phyloP scores from a whole-genome alignment of 2,888 invertebrate genomes.

The Celastrina argiolus region DNA sequence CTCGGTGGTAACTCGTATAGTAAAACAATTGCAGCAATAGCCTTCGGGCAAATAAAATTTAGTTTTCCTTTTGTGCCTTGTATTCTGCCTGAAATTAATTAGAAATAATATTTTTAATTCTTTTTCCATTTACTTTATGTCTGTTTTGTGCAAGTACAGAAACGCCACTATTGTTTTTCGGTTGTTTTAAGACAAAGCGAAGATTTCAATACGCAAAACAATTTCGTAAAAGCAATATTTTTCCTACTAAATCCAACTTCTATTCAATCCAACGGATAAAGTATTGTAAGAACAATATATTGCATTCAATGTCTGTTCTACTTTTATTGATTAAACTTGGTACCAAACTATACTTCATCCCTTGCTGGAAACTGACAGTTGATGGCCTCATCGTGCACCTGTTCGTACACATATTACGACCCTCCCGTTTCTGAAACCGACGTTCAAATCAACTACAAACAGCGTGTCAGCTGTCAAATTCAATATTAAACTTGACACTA shows the following conservation, averaged over 20 bases:
- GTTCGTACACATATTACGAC: not conserved
- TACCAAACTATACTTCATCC: not conserved
- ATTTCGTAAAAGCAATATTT: conserved; percentile 12
- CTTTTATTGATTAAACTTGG: conserved; percentile 2
- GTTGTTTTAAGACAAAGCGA: conserved; percentile 7
- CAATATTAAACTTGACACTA: too few species aligned
- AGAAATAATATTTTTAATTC: not conserved
- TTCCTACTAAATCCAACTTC: conserved; percentile 4
- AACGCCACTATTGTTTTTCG: conserved; percentile 8
- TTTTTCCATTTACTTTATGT: not conserved
- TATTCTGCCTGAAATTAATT: not conserved
- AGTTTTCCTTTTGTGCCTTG: not conserved
- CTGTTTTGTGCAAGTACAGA: not conserved
- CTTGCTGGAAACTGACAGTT: not conserved
- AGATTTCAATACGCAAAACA: conserved; percentile 6
- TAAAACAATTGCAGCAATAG: not conserved
- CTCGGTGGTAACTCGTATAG: not conserved
- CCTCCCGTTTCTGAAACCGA: too few species aligned
- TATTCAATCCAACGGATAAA: conserved; percentile 8
- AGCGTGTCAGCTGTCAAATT: too few species aligned
- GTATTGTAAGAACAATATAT: conserved; percentile 9
- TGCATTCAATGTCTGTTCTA: conserved; percentile 6
- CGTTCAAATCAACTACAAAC: too few species aligned
- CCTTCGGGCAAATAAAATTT: not conserved
- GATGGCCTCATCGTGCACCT: not conserved